These are phyloP conservation scores for Azorinus chamasolen DNA, from an alignment of 2,888 invertebrate species.

Conservation along the genomic window DNA sequence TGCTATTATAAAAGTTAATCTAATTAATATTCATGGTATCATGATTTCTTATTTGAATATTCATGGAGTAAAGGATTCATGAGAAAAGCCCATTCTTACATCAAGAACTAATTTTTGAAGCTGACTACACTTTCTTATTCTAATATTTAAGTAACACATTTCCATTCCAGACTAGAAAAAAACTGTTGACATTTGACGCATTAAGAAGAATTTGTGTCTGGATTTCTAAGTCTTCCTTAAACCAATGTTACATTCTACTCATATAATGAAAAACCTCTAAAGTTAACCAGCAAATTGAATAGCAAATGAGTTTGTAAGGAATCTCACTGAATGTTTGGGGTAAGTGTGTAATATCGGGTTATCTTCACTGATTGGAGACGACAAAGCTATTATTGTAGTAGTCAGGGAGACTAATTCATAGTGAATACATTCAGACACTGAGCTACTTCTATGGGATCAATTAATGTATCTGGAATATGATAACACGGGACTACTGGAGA, in stretches of 20 bases:
- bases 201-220: constrained; percentile 1
- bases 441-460: not conserved
- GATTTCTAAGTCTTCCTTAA: constrained; percentile 31
- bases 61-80: too few relatives aligned
- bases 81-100: too few relatives aligned
- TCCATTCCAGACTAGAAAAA: too few relatives aligned
- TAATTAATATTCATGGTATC: too few relatives aligned
- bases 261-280: constrained; percentile 7
- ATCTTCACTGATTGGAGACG: constrained; percentile 36
- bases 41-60: too few relatives aligned
- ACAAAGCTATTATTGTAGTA: constrained; percentile 30
- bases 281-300: constrained; percentile 8
- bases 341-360: constrained; percentile 21
- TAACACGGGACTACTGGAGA: too few relatives aligned
- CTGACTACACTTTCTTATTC: too few relatives aligned
- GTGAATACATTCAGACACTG: constrained; percentile 19
- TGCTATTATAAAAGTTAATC: too few relatives aligned
- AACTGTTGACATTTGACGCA: too few relatives aligned
- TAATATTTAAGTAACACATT: too few relatives aligned
- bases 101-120: too few relatives aligned
- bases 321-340: constrained; percentile 5
- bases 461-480: too few relatives aligned
- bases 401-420: constrained; percentile 34
- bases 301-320: constrained; percentile 9
- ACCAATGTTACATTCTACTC: constrained; percentile 35